phyloP scores from a whole-genome alignment of 2,113 vertebrate species.

The Ictalurus furcatus region DNA sequence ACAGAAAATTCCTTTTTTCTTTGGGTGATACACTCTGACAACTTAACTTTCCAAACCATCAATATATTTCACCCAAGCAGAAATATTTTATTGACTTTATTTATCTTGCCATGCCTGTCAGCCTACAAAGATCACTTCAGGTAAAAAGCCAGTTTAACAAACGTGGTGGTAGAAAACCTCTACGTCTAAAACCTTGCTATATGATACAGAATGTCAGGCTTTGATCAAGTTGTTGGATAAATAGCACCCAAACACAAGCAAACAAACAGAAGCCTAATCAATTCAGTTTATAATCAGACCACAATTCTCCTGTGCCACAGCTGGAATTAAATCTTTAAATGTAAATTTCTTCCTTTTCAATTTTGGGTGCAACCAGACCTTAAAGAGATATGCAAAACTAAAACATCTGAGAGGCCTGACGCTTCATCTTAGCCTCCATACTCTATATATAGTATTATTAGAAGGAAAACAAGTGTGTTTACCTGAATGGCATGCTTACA shows the following conservation, averaged over 20 bases:
- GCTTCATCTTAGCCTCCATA: neutral
- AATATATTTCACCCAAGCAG: neutral
- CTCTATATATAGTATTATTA: neutral
- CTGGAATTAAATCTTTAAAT: neutral
- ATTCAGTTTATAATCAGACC: neutral
- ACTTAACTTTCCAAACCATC: neutral
- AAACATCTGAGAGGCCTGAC: neutral
- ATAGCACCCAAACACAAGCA: neutral
- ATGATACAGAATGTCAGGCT: neutral
- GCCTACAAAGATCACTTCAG: neutral
- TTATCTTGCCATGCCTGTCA: neutral
- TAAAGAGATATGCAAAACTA: neutral
- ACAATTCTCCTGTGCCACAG: neutral
- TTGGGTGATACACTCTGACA: neutral
- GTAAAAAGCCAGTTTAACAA: neutral
- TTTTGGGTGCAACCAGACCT: neutral
- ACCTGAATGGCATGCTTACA: conserved; percentile 2
- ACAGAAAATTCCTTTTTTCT: no score
- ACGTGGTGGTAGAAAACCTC: neutral
- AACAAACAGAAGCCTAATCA: neutral
- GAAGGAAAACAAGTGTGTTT: neutral
- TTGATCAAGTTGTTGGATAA: neutral
- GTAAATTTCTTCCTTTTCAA: neutral
- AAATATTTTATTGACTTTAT: neutral
- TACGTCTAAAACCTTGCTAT: neutral